A percentile compares a stretch with the other conserved stretches of the same genome.
phyloP scores from a whole-genome alignment of 2,888 invertebrate genomes.

The Nomada ruficornis region DNA sequence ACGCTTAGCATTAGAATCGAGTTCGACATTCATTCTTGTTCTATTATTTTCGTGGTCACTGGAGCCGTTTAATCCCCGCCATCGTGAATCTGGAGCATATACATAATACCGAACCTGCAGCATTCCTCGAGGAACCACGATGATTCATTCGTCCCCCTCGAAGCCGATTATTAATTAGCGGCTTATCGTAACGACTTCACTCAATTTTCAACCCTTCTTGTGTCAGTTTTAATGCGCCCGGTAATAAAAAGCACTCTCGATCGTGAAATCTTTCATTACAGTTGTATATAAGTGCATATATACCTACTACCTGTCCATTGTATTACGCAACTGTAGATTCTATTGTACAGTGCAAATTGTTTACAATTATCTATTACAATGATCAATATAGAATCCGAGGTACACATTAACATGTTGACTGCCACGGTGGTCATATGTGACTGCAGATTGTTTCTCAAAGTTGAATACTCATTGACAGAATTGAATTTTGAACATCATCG shows the following conservation, averaged over 20 bases:
- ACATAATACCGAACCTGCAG: constrained; percentile 38
- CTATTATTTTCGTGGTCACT: constrained; percentile 63
- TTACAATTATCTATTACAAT: too few species aligned
- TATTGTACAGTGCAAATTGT: too few species aligned
- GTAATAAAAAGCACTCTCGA: not conserved
- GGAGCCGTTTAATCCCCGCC: constrained; percentile 64
- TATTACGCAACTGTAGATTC: too few species aligned
- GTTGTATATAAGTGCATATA: too few species aligned
- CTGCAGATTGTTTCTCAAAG: too few species aligned
- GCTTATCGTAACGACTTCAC: constrained; percentile 42
- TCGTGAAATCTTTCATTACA: not conserved
- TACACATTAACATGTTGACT: too few species aligned
- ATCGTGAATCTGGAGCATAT: constrained; percentile 46
- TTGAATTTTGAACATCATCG: too few species aligned
- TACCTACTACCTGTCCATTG: too few species aligned
- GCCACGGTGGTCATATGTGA: too few species aligned
- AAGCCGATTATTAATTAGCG: constrained; percentile 61
- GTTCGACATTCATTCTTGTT: constrained; percentile 61
- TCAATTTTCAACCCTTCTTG: constrained; percentile 11
- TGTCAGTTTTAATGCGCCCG: not conserved
- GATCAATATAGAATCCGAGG: too few species aligned
- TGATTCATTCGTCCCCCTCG: constrained; percentile 47
- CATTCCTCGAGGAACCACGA: constrained; percentile 11
- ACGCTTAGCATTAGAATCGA: constrained; percentile 50
- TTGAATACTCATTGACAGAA: too few species aligned